Evolutionary conservation across 64 coral and sea anemone genomes (phyloP).

Genomic region (Cladopsammia gracilis): DNA sequence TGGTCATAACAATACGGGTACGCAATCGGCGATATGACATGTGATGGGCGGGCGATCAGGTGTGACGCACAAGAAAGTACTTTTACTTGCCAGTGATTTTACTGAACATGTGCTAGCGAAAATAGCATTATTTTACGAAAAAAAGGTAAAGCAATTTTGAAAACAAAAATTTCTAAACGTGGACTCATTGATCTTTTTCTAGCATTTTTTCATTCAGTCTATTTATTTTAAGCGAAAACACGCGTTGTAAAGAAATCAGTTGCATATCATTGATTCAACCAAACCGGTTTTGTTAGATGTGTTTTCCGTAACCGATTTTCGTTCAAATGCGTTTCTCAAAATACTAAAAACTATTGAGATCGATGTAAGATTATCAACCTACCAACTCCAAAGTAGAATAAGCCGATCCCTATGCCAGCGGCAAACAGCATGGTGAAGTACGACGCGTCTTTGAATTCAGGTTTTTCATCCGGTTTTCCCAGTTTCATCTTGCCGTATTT

Average conservation of each 20-base stretch:
- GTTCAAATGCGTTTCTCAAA: neutral
- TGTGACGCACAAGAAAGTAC: slow-evolving; percentile 35
- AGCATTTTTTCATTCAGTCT: neutral
- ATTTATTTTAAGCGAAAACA: neutral
- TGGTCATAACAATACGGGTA: neutral
- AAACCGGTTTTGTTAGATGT: neutral
- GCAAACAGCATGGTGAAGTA: slow-evolving; percentile 90
- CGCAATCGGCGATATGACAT: neutral
- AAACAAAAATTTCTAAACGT: neutral
- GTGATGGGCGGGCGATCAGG: neutral
- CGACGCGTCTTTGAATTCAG: slow-evolving; percentile 67
- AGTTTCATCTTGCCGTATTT: slow-evolving; percentile 79
- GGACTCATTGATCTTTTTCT: neutral
- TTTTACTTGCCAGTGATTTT: slow-evolving; percentile 30
- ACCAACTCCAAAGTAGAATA: slow-evolving; percentile 72
- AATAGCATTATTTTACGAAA: neutral
- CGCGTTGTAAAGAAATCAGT: neutral
- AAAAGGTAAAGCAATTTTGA: neutral
- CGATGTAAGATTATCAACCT: neutral
- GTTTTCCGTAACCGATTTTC: neutral
- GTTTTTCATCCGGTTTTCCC: slow-evolving; percentile 75
- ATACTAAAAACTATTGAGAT: neutral
- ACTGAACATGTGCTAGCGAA: slow-evolving; percentile 19
- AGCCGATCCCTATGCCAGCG: slow-evolving; percentile 75
- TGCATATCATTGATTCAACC: neutral